These are phyloP conservation scores for Phaedon cochleariae DNA, from an alignment of 2,888 invertebrate genomes.

Conservation along the genomic window DNA sequence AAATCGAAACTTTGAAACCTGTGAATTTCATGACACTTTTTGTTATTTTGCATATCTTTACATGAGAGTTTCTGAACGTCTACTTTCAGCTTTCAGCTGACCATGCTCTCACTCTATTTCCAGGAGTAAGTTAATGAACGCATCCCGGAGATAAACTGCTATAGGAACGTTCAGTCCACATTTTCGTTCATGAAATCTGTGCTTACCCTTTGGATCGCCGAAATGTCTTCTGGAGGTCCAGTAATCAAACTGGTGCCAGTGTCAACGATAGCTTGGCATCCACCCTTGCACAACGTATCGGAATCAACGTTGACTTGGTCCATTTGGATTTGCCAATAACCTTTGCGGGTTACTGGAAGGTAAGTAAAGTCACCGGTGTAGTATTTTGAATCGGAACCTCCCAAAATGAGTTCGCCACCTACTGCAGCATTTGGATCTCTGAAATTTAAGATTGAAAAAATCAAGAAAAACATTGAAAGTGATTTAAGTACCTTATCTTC, in stretches of 20 bases:
- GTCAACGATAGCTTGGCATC: slow-evolving; percentile 94
- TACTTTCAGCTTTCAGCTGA: no score
- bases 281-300: slow-evolving; percentile 72
- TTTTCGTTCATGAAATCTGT: no score
- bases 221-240: slow-evolving; percentile 83
- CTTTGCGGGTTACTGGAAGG: slow-evolving; percentile 80
- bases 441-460: slow-evolving; percentile 22
- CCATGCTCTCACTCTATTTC: no score
- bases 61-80: no score
- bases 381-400: slow-evolving; percentile 92
- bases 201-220: slow-evolving; percentile 78
- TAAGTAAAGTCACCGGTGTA: slow-evolving; percentile 90
- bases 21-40: no score
- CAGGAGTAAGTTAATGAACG: no score
- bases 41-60: no score
- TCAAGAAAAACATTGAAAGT: no score
- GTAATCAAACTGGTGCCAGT: slow-evolving; percentile 95
- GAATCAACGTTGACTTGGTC: slow-evolving; percentile 70
- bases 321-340: slow-evolving; percentile 93
- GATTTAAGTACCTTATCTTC: no score
- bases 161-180: no score
- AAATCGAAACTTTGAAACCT: no score
- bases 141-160: no score
- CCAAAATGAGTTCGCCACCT: slow-evolving; percentile 90
- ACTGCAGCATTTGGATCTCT: slow-evolving; percentile 76